Evolutionary conservation across 92 coral and sea anemone genomes (phyloP), one percentile per base, ranked within the genome.

Genomic region (Galaxea fascicularis): DNA sequence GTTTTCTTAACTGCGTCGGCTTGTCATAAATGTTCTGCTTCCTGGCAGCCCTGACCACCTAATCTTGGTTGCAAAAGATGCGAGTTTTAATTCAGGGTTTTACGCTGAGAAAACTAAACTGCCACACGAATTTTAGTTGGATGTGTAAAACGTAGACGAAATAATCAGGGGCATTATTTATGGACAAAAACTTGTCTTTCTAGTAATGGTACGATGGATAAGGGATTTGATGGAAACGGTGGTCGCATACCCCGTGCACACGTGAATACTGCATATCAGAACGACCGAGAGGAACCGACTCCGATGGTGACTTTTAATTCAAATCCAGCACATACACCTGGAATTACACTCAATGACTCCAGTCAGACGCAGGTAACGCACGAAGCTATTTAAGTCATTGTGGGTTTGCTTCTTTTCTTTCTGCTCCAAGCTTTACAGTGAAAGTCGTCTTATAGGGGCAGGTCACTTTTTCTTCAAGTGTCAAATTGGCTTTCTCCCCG

Each of bases 231-330:
- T 58, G 64, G 1, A 17, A 17, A 16, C 6, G 64, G 22, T 9
- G 64, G 25, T 58, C 24, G n/a, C 22, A n/a, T 9, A 16, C 22
- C 64, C 64, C 22, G 64, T 24, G 22, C 10, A 4, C 17, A 7
- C 10, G 73, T 44, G 17, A 78, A 78, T 65, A 46, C 46, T 10
- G 83, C n/a, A 10, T 79, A 47, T 28, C 47, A 79, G 0, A 8
- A 28, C 20, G 84, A 79, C n/a, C 20, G 35, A 24, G 16, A 26
- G 18, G 41, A 25, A 56, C 6, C 18, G 54, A 14, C 24, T 4
- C 65, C 15, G 25, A 79, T 79, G 84, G 84, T 79, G 1, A 79
- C 74, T 25, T 79, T 79, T 1, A 79, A 52, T 13, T 8, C 84
- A 4, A 65, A 66, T 18, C 60, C 73, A 0, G 84, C 46, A 10